Base-by-base conservation (phyloP, 2,113 vertebrate genomes). In the Eolophus roseicapilla region DNA sequence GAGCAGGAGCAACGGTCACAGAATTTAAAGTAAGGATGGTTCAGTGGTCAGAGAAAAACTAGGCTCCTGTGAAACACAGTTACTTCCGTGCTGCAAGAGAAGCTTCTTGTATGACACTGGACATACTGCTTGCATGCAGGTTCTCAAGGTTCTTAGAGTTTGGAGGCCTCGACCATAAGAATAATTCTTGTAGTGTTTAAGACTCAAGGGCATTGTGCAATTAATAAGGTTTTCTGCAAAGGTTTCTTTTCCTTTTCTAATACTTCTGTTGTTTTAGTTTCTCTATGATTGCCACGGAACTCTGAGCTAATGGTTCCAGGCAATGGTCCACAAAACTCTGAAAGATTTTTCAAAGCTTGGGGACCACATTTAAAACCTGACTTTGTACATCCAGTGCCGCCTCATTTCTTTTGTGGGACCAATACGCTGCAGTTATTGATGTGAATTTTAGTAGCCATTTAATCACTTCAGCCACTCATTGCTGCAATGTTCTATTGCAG, bases 1-100 rank as follows among this genome's bases (percentile, higher is more conserved):
- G 47, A 10, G 15, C 43, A 77, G 64, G 35, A 77, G 31, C 24
- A 74, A 62, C 7, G 27, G 49, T n/a, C 3, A 1, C 37, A 75
- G 13, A 35, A 25, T 89, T 52, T n/a, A 35, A 53, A 80, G 47
- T 33, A 23, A 33, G 44, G 21, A 7, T 25, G n/a, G 44, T 15
- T 88, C 17, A 50, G 35, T 39, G 29, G 39, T 50, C 33, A 77
- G 81, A 53, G 29, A 19, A 83, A 62, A 23, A 53, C 23, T 10
- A 13, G 9, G 14, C 19, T 83, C 10, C 43, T 19, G 5, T 13
- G 43, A 37, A 44, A 39, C 0, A 0, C 24, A 25, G 6, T 65
- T 64, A 28, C 43, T 79, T 55, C 50, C 67, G 5, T 52, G 50
- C 59, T 53, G 39, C 69, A 64, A 28, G 59, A 31, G 80, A 43